phyloP scores from a whole-genome alignment of 2,797 vertebrate species.

The Chelidonichthys spinosus region DNA sequence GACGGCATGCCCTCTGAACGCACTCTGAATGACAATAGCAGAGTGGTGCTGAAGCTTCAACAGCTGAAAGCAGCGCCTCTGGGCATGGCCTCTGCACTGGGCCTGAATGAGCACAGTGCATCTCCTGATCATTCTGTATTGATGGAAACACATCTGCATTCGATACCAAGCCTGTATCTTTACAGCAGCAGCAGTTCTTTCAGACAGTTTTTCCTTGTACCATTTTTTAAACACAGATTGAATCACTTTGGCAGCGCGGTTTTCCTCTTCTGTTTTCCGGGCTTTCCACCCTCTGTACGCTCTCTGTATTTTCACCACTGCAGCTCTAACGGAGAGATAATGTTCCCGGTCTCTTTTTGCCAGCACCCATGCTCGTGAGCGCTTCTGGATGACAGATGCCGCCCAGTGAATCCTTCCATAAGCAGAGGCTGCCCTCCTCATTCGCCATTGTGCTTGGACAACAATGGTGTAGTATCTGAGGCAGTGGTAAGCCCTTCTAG shows the following conservation, averaged over 20 bases:
- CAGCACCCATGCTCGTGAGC: constrained; percentile 70
- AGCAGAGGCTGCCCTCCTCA: constrained; percentile 77
- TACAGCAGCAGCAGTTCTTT: constrained; percentile 78
- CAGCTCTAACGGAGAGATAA: constrained; percentile 77
- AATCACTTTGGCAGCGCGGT: constrained; percentile 78
- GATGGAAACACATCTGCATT: constrained; percentile 79
- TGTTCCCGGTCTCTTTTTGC: constrained; percentile 70
- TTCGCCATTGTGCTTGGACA: constrained; percentile 88
- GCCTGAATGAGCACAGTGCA: constrained; percentile 87
- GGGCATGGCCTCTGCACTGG: constrained; percentile 73
- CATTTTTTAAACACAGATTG: constrained; percentile 86
- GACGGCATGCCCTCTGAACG: constrained; percentile 81
- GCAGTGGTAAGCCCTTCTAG: constrained; percentile 78
- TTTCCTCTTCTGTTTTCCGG: constrained; percentile 68
- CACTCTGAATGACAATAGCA: constrained; percentile 87
- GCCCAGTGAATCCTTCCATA: constrained; percentile 81
- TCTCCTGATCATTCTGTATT: constrained; percentile 73
- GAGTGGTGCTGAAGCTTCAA: constrained; percentile 74
- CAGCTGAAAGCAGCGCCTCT: constrained; percentile 65
- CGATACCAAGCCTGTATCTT: constrained; percentile 90
- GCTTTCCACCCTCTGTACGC: constrained; percentile 86
- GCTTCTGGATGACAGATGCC: constrained; percentile 82
- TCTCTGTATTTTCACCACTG: constrained; percentile 82
- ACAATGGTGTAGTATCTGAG: constrained; percentile 80
- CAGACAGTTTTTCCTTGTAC: constrained; percentile 65